phyloP scores from a whole-genome alignment of 2,888 invertebrate genomes.

The Autographa gamma region DNA sequence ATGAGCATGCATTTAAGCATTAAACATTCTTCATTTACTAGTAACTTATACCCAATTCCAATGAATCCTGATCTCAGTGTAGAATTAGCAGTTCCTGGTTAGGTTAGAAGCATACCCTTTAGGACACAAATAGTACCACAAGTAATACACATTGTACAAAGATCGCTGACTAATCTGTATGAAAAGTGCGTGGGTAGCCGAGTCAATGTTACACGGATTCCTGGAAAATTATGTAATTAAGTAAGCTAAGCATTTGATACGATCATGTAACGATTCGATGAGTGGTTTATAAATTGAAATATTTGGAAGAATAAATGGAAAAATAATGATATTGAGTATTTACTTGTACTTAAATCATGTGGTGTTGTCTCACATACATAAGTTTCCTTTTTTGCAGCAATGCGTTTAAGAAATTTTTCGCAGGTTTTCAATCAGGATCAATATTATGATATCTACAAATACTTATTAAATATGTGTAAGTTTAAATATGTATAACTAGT shows the following conservation, averaged over 20 bases:
- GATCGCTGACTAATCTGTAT: background rate
- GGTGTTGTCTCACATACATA: too few relatives aligned
- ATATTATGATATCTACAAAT: too few relatives aligned
- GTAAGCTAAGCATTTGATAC: background rate
- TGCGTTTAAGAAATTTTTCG: too few relatives aligned
- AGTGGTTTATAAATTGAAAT: background rate
- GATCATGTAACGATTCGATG: background rate
- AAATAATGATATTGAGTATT: too few relatives aligned
- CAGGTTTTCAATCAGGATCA: too few relatives aligned
- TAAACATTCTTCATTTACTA: background rate
- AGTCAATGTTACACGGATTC: background rate
- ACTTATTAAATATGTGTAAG: too few relatives aligned
- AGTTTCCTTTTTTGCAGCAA: too few relatives aligned
- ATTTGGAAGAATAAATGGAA: too few relatives aligned
- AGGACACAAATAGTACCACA: background rate
- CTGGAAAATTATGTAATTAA: background rate
- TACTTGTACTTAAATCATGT: too few relatives aligned
- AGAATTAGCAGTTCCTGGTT: background rate
- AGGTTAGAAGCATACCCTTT: background rate
- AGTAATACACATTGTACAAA: background rate
- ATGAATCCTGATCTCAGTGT: background rate
- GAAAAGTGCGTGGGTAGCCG: background rate
- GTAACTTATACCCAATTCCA: background rate
- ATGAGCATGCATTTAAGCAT: background rate
- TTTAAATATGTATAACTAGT: too few relatives aligned